Percentiles rank a stretch among this genome's conserved stretches.
These are phyloP conservation scores for Hippasteria phrygiana DNA, from an alignment of 53 echinoderm and acorn worm species.

Conservation along the genomic window DNA sequence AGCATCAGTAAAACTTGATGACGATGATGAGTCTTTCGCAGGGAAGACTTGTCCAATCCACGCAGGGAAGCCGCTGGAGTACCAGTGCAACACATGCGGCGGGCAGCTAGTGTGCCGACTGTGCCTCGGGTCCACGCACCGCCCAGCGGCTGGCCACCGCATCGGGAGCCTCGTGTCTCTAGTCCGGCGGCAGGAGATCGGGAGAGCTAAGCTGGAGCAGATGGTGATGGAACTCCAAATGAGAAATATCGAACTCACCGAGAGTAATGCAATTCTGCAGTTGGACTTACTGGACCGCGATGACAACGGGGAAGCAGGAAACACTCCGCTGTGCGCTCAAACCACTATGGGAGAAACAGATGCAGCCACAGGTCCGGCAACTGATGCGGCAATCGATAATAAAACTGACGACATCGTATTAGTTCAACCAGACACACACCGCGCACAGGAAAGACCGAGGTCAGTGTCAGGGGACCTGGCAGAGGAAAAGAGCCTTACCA, in stretches of 20 bases:
- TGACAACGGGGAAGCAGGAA: not conserved
- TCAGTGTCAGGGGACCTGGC: not conserved
- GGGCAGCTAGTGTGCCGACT: slow-evolving; percentile 19
- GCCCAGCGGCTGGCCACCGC: slow-evolving; percentile 7
- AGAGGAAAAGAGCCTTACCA: not conserved
- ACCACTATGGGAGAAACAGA: not conserved
- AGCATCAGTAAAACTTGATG: not conserved
- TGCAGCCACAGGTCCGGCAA: not conserved
- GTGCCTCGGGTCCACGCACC: slow-evolving; percentile 25
- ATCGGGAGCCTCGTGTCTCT: not conserved
- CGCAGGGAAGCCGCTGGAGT: slow-evolving; percentile 23
- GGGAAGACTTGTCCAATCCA: not conserved
- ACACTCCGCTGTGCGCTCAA: not conserved
- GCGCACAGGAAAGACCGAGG: not conserved
- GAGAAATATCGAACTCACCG: slow-evolving; percentile 4
- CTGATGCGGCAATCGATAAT: too few relatives aligned
- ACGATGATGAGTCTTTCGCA: not conserved
- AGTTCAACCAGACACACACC: not conserved
- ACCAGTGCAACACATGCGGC: slow-evolving; percentile 5
- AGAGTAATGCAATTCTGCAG: not conserved
- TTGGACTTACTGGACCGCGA: not conserved
- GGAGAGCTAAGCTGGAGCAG: slow-evolving; percentile 18
- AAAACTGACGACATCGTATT: not conserved
- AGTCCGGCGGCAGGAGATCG: not conserved
- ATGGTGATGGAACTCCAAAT: slow-evolving; percentile 22